These are phyloP conservation scores for Pseudococcus viburni DNA, from an alignment of 2,888 invertebrate genomes.

Conservation along the genomic window DNA sequence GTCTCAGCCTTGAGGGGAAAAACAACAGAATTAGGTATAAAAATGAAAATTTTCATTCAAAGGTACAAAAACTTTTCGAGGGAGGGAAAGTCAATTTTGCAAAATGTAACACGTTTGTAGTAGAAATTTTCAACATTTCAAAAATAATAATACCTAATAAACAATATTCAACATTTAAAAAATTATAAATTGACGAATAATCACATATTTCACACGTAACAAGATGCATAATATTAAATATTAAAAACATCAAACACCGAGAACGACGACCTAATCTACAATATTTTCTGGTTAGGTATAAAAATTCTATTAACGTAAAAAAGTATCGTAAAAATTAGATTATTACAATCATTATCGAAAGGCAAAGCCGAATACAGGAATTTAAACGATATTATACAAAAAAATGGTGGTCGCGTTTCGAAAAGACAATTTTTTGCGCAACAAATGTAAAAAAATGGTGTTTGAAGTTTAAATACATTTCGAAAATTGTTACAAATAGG, in stretches of 20 bases:
- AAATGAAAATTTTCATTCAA: background rate
- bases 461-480: background rate
- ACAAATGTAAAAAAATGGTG: background rate
- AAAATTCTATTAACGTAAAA: background rate
- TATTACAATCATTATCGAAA: background rate
- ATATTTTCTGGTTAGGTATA: background rate
- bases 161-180: conserved; percentile 33
- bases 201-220: conserved; percentile 33
- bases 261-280: background rate
- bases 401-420: background rate
- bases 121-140: conserved; percentile 11
- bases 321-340: background rate
- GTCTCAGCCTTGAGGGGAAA: conserved; percentile 1
- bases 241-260: conserved; percentile 20
- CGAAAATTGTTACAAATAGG: background rate
- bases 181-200: conserved; percentile 25
- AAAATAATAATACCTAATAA: background rate
- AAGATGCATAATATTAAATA: background rate
- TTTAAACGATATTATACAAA: background rate
- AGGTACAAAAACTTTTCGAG: background rate
- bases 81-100: background rate
- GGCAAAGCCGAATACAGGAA: background rate
- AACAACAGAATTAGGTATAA: background rate
- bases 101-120: background rate
- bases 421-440: background rate